Evolutionary conservation across 2,888 invertebrate genomes (phyloP).

Genomic region (Leptinotarsa peninsularis): DNA sequence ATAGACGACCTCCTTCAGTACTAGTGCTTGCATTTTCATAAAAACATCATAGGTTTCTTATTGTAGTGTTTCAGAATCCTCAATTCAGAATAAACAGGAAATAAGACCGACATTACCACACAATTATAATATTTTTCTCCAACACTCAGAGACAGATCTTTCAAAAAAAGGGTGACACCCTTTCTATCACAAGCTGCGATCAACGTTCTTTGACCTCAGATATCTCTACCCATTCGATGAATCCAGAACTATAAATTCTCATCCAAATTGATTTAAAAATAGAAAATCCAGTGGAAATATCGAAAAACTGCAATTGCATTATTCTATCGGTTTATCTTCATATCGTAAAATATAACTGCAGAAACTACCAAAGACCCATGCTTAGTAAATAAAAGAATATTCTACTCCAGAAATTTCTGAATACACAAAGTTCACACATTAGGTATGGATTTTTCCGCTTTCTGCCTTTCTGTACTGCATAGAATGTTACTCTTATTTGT

Average conservation of each 20-base stretch:
- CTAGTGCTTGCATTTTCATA: too few species aligned
- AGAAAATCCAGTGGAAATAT: background rate
- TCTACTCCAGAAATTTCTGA: conserved; percentile 22
- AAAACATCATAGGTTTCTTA: too few species aligned
- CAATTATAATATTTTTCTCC: too few species aligned
- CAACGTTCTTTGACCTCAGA: background rate
- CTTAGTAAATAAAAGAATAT: conserved; percentile 21
- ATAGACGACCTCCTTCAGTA: too few species aligned
- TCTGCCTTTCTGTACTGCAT: background rate
- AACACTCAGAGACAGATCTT: too few species aligned
- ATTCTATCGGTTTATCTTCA: background rate
- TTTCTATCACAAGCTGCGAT: too few species aligned
- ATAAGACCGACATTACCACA: too few species aligned
- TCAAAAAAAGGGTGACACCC: too few species aligned
- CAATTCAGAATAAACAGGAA: too few species aligned
- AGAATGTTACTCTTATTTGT: conserved; percentile 6
- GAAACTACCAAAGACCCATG: conserved; percentile 18
- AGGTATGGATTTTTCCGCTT: conserved; percentile 19
- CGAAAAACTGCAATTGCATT: background rate
- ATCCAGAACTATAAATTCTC: conserved; percentile 1
- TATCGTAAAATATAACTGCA: conserved; percentile 25
- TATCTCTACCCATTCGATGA: background rate
- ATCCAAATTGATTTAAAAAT: conserved; percentile 23
- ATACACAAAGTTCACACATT: conserved; percentile 25
- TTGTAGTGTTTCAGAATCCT: too few species aligned